These are phyloP conservation scores for Metalampra italica DNA, from an alignment of 2,888 invertebrate species.

Conservation along the genomic window DNA sequence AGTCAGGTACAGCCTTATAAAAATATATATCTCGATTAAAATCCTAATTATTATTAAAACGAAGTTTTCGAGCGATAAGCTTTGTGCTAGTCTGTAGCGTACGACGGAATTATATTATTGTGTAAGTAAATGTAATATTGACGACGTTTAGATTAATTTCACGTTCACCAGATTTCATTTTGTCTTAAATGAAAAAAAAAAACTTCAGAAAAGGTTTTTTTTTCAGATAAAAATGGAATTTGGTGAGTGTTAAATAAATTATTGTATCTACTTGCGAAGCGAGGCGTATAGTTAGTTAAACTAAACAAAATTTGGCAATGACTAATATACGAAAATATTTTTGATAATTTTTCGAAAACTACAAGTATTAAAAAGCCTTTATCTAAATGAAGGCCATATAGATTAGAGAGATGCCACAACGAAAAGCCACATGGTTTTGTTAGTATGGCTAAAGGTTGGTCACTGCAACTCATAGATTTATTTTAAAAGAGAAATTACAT, in stretches of 20 bases:
- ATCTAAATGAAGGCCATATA: not conserved
- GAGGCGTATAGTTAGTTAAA: not conserved
- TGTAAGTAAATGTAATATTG: too few species aligned
- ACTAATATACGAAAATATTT: too few species aligned
- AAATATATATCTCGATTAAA: slow-evolving; percentile 17
- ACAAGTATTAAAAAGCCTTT: not conserved
- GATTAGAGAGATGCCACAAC: too few species aligned
- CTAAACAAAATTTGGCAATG: not conserved
- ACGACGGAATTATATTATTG: too few species aligned
- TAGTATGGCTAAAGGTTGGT: too few species aligned
- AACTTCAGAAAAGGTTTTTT: too few species aligned
- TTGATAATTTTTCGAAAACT: not conserved
- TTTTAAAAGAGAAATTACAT: not conserved
- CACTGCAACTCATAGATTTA: too few species aligned
- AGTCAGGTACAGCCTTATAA: slow-evolving; percentile 26
- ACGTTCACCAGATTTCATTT: too few species aligned
- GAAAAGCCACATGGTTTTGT: too few species aligned
- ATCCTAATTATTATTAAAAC: slow-evolving; percentile 14
- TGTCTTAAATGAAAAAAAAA: too few species aligned
- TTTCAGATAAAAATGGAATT: not conserved
- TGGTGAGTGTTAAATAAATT: not conserved
- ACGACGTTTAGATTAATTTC: too few species aligned
- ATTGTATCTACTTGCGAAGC: not conserved
- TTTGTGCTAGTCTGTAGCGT: not conserved
- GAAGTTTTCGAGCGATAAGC: slow-evolving; percentile 10